These are phyloP conservation scores for Labrus mixtus DNA, from an alignment of 2,113 vertebrate genomes.

Conservation along the genomic window DNA sequence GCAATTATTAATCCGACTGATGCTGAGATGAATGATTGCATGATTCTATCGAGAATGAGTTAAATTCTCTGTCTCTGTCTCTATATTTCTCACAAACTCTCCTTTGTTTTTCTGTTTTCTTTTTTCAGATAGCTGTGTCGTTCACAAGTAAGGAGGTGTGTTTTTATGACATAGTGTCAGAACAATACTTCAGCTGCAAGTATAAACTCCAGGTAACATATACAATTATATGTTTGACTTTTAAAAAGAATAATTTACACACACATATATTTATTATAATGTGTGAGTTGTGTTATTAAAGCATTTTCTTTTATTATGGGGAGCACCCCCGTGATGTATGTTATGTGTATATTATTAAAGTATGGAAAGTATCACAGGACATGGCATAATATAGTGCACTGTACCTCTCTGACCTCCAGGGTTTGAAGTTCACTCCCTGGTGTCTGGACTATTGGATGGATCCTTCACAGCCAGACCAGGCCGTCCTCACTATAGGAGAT, in stretches of 20 bases:
- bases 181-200: slow-evolving; percentile 83
- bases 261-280: not conserved
- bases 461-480: slow-evolving; percentile 77
- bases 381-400: not conserved
- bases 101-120: not conserved
- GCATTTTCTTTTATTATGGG: too few relatives aligned
- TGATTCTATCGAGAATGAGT: too few relatives aligned
- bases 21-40: too few relatives aligned
- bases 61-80: too few relatives aligned
- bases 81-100: not conserved
- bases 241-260: not conserved
- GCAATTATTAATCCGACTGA: too few relatives aligned
- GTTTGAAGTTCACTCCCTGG: slow-evolving; percentile 81
- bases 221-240: not conserved
- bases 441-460: slow-evolving; percentile 86
- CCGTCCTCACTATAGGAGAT: slow-evolving; percentile 86
- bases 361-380: too few relatives aligned
- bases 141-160: slow-evolving; percentile 89
- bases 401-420: slow-evolving; percentile 55
- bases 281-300: too few relatives aligned
- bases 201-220: slow-evolving; percentile 81
- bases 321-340: too few relatives aligned
- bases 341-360: too few relatives aligned
- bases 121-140: slow-evolving; percentile 80
- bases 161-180: slow-evolving; percentile 86